Evolutionary conservation across 2,113 vertebrate genomes (phyloP), one percentile per base, ranked within the genome.

Genomic region (Neolamprologus cancellatus): DNA sequence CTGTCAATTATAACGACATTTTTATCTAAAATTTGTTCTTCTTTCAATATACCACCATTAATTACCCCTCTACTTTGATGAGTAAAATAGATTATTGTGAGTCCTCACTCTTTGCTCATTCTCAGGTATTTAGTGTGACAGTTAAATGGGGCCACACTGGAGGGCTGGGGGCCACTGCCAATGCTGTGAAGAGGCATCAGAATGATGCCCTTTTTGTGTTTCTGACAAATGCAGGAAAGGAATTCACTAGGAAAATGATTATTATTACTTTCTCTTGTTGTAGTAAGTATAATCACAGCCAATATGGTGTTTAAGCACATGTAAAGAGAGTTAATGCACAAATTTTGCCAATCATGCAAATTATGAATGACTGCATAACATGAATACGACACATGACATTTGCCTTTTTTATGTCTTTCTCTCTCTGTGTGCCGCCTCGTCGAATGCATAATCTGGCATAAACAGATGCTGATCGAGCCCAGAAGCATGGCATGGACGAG

Each of bases 401-500:
- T 83, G 30, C 4, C 48, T 5, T 48, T 50, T 82, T 17, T 81
- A 15, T 84, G 15, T 86, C 13, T 84, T 2, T 66, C n/a, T 87
- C 15, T 66, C 7, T 85, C 6, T 78, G 6, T 53, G 5, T 61
- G 4, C 30, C 17, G 64, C 34, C 20, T 84, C 7, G 20, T 53
- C 20, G 41, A 50, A 78, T 5, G 39, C n/a, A 7, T 66, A 11
- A 54, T 14, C 55, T 78, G 3, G 0, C 55, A 23, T 66, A 17
- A 39, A 8, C 97, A 99, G 99, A 99, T 95, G 99, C 98, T 94
- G 99, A 99, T 96, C 98, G 99, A 95, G 99, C 99, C 88, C 99
- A 99, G 97, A 99, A 99, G 91, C 99, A 99, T 90, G 99, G 99
- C 94, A 99, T 99, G 99, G 99, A 99, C 92, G 99, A 99, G 96